These are phyloP conservation scores for Dicycla oo DNA, from an alignment of 2,888 invertebrate species.

Conservation along the genomic window DNA sequence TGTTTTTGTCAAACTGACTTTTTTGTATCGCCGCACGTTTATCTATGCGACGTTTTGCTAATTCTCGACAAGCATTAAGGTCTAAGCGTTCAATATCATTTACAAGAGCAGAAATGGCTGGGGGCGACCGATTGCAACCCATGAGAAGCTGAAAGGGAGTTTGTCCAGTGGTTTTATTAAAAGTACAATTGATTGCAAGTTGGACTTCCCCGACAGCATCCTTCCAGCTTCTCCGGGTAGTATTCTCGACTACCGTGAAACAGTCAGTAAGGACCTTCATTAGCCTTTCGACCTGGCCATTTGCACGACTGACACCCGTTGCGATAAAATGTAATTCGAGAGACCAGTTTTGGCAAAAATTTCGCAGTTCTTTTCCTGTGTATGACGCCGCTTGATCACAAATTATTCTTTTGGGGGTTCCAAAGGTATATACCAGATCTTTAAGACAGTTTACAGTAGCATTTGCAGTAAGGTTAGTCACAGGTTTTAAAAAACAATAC, in stretches of 20 bases:
- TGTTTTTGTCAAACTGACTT: neutral
- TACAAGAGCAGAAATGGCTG: slow-evolving; percentile 1
- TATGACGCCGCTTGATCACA: neutral
- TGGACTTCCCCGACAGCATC: neutral
- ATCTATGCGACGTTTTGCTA: neutral
- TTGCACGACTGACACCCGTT: too few species aligned
- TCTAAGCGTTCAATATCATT: neutral
- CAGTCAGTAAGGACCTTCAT: neutral
- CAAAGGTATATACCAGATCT: too few species aligned
- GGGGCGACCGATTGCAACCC: neutral
- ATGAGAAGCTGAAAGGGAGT: neutral
- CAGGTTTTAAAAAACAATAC: too few species aligned
- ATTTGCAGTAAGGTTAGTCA: too few species aligned
- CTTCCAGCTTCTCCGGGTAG: neutral
- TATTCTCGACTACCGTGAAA: slow-evolving; percentile 2
- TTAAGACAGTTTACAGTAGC: too few species aligned
- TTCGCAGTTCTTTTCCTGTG: neutral
- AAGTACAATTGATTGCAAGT: neutral
- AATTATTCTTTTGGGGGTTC: too few species aligned
- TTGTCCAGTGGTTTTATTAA: neutral
- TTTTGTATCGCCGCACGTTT: neutral
- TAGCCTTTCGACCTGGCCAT: slow-evolving; percentile 6
- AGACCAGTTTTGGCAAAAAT: neutral
- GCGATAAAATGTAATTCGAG: neutral
- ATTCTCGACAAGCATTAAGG: neutral